These are phyloP conservation scores for Solea senegalensis DNA, from an alignment of 2,113 vertebrate genomes.

Conservation along the genomic window DNA sequence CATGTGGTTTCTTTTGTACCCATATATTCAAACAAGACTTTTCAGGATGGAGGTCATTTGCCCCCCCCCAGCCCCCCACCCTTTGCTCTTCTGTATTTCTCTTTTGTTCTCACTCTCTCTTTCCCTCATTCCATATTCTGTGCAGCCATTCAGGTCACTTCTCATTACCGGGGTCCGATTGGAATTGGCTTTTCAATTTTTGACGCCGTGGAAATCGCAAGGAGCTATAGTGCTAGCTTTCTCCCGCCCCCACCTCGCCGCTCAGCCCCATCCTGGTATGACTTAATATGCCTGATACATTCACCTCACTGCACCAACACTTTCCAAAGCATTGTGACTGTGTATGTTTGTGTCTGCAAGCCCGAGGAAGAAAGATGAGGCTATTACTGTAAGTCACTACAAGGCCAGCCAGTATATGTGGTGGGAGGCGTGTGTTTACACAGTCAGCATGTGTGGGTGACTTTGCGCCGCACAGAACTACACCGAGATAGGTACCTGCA, in stretches of 20 bases:
- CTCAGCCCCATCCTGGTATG: slow-evolving; percentile 42
- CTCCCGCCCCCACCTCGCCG: slow-evolving; percentile 24
- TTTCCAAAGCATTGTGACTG: slow-evolving; percentile 55
- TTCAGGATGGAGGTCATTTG: slow-evolving; percentile 53
- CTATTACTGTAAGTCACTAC: slow-evolving; percentile 53
- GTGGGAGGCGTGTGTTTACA: slow-evolving; percentile 27
- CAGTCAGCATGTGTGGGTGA: slow-evolving; percentile 15
- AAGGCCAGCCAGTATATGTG: slow-evolving; percentile 38
- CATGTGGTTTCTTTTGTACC: slow-evolving; percentile 23
- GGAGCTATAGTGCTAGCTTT: slow-evolving; percentile 25
- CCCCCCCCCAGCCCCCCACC: slow-evolving; percentile 48
- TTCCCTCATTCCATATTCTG: slow-evolving; percentile 70
- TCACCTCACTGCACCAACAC: slow-evolving; percentile 63
- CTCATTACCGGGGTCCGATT: slow-evolving; percentile 79
- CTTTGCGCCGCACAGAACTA: not conserved
- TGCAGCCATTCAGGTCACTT: slow-evolving; percentile 75
- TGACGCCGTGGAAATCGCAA: slow-evolving; percentile 72
- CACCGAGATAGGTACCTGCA: not conserved
- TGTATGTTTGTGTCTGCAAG: slow-evolving; percentile 37
- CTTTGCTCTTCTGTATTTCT: slow-evolving; percentile 34
- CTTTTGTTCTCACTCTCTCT: slow-evolving; percentile 6
- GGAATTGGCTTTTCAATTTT: slow-evolving; percentile 83
- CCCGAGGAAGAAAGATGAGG: slow-evolving; percentile 34
- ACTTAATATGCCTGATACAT: slow-evolving; percentile 77
- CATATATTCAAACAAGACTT: slow-evolving; percentile 13